phyloP scores from a whole-genome alignment of 1,140 invertebrate genomes.

The Euborellia annulipes region DNA sequence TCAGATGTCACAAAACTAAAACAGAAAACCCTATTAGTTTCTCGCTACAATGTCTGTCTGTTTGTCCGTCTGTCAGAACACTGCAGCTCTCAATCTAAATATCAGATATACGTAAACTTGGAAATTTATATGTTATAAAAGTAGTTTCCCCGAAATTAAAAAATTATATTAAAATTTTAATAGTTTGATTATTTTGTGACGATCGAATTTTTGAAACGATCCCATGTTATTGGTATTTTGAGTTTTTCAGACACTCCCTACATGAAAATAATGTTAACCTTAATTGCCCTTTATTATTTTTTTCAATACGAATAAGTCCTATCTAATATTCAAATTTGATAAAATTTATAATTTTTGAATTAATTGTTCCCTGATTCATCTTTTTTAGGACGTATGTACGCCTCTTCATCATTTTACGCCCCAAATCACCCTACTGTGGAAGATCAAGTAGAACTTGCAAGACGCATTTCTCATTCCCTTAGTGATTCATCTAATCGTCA shows the following conservation, averaged over 20 bases:
- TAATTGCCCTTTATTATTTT: constrained; percentile 17
- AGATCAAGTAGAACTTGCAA: constrained; percentile 83
- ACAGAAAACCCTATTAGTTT: too few relatives aligned
- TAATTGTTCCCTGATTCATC: constrained; percentile 4
- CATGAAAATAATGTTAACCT: constrained; percentile 10
- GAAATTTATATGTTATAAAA: too few relatives aligned
- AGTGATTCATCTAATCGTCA: constrained; percentile 80
- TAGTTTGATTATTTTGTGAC: neutral
- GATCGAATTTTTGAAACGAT: neutral
- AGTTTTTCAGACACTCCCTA: too few relatives aligned
- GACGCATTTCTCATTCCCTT: constrained; percentile 79
- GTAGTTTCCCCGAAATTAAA: too few relatives aligned
- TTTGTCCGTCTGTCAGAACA: too few relatives aligned
- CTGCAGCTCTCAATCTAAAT: too few relatives aligned
- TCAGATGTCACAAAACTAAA: too few relatives aligned
- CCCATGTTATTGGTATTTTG: neutral
- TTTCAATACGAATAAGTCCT: constrained; percentile 9
- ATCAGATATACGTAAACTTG: too few relatives aligned
- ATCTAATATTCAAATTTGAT: constrained; percentile 6
- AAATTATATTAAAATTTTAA: neutral
- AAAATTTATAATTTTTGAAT: constrained; percentile 8
- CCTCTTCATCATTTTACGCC: constrained; percentile 87
- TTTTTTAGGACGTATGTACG: constrained; percentile 70
- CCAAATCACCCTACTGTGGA: constrained; percentile 83
- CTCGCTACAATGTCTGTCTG: too few relatives aligned